Evolutionary conservation across 2,888 invertebrate species (phyloP).

Genomic region (Dendrolimus houi): DNA sequence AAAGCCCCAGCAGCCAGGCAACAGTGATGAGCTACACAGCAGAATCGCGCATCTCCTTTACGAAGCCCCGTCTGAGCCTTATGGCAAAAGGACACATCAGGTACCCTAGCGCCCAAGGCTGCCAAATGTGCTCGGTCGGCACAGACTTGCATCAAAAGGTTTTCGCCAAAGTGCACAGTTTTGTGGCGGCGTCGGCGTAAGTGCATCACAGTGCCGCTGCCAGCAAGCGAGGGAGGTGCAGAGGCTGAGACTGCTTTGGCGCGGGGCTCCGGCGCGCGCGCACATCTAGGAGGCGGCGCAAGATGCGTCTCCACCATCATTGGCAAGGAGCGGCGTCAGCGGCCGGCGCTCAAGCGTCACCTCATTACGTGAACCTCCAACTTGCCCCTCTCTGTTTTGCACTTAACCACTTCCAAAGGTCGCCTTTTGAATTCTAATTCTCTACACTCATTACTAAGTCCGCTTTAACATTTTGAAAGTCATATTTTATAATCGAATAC

Average conservation of each 20-base stretch:
- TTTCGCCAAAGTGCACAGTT: conserved; percentile 87
- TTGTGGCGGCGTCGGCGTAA: conserved; percentile 84
- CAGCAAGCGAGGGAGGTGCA: conserved; percentile 73
- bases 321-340: conserved; percentile 69
- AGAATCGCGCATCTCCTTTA: conserved; percentile 61
- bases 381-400: conserved; percentile 24
- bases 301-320: conserved; percentile 75
- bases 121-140: conserved; percentile 79
- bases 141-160: conserved; percentile 83
- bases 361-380: conserved; percentile 50
- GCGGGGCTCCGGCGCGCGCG: conserved; percentile 61
- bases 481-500: conserved; percentile 10
- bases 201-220: conserved; percentile 72
- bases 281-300: conserved; percentile 63
- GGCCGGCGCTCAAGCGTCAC: conserved; percentile 68
- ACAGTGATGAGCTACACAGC: conserved; percentile 70
- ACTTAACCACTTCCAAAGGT: conserved; percentile 14
- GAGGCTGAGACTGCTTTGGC: conserved; percentile 72
- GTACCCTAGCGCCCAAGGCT: conserved; percentile 65
- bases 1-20: conserved; percentile 63
- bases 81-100: conserved; percentile 69
- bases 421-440: conserved; percentile 21
- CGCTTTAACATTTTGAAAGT: conserved; percentile 19
- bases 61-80: conserved; percentile 60
- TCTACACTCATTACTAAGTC: conserved; percentile 12